Conservation (phyloP, 1,140 invertebrate species). For the Trichogramma pretiosum region DNA sequence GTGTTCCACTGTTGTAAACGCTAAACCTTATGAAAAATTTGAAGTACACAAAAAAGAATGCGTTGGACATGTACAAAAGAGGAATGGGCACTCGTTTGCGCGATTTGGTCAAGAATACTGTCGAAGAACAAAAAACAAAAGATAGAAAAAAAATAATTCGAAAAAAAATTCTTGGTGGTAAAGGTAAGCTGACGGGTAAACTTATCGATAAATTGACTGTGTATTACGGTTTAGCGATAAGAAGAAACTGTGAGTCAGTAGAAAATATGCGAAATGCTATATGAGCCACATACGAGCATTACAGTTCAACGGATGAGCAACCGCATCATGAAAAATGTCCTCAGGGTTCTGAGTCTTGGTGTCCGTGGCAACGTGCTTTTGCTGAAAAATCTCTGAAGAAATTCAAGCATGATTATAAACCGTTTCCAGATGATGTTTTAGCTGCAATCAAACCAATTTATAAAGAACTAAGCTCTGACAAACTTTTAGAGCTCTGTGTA, state of each 20-base stretch:
- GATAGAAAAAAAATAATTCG: no score
- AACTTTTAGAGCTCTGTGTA: no score
- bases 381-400: no score
- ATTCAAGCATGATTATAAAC: no score
- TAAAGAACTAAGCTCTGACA: no score
- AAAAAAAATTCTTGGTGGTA: neutral
- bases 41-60: constrained; percentile 22
- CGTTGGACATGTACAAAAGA: constrained; percentile 15
- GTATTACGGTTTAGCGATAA: constrained; percentile 22
- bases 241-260: constrained; percentile 19
- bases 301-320: constrained; percentile 22
- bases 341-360: constrained; percentile 16
- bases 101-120: constrained; percentile 5
- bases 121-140: no score
- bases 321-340: constrained; percentile 22
- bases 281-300: constrained; percentile 23
- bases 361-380: no score
- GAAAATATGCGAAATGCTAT: constrained; percentile 23
- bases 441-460: no score
- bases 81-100: constrained; percentile 15
- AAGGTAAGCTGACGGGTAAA: constrained; percentile 12
- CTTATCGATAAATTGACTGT: constrained; percentile 18
- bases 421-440: no score
- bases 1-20: constrained; percentile 8
- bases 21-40: constrained; percentile 8